phyloP scores from a whole-genome alignment of 2,888 invertebrate genomes.

The Polyommatus iphigenia region DNA sequence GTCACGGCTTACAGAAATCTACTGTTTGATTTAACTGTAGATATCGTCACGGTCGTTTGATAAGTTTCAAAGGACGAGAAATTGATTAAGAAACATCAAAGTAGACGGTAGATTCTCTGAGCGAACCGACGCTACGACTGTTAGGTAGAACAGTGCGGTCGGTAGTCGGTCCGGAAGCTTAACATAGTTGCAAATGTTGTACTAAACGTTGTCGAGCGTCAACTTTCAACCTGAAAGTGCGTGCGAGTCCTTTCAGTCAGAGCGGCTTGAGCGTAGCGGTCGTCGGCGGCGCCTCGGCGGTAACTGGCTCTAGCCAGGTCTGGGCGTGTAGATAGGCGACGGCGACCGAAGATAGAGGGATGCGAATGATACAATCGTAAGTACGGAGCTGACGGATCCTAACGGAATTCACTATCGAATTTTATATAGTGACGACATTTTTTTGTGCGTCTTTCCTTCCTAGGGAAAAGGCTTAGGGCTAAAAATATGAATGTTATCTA shows the following conservation, averaged over 20 bases:
- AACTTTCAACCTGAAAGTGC: conserved; percentile 58
- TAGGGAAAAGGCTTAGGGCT: conserved; percentile 15
- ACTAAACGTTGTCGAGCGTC: conserved; percentile 53
- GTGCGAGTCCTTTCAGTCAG: conserved; percentile 65
- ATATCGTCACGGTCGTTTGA: not conserved
- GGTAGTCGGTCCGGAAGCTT: conserved; percentile 35
- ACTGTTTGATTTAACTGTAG: not conserved
- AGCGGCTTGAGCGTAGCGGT: conserved; percentile 45
- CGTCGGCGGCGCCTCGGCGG: conserved; percentile 61
- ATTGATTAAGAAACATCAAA: conserved; percentile 33
- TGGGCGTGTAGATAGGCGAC: conserved; percentile 59
- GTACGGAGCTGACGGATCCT: conserved; percentile 45
- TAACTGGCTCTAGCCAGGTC: conserved; percentile 50
- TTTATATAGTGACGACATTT: conserved; percentile 16
- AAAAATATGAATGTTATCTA: not conserved
- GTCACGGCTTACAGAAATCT: conserved; percentile 20
- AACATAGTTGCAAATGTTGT: conserved; percentile 38
- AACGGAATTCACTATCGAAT: conserved; percentile 1
- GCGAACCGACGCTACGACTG: conserved; percentile 35
- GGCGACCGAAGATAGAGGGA: conserved; percentile 49
- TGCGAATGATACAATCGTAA: conserved; percentile 44
- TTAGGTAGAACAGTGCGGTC: conserved; percentile 39
- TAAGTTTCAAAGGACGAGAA: conserved; percentile 6
- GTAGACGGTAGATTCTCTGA: conserved; percentile 32
- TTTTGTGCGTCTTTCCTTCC: conserved; percentile 16